Conservation (phyloP, 92 coral and sea anemone genomes). For the Muricea muricata region DNA sequence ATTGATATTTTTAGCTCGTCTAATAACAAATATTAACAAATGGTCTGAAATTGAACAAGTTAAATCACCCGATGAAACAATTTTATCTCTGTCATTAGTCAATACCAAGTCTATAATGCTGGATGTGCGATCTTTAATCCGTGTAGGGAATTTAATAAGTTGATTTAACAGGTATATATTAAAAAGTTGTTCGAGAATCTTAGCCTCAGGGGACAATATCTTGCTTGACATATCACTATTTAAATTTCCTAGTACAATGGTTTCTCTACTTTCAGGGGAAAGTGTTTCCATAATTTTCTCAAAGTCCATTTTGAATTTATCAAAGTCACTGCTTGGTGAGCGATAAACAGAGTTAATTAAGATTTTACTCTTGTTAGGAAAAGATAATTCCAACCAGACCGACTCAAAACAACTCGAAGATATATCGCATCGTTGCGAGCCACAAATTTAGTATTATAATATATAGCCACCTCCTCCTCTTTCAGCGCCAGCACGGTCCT, state of each 20-base stretch:
- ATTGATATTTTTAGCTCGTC: slow-evolving; percentile 4
- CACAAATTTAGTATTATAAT: slow-evolving; percentile 48
- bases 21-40: neutral
- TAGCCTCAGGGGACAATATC: too few relatives aligned
- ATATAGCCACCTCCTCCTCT: slow-evolving; percentile 67
- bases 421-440: slow-evolving; percentile 43
- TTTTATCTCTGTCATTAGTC: neutral
- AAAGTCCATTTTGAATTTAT: too few relatives aligned
- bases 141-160: slow-evolving; percentile 32
- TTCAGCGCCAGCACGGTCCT: slow-evolving; percentile 45
- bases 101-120: slow-evolving; percentile 11
- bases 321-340: slow-evolving; percentile 25
- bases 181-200: too few relatives aligned
- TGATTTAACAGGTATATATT: too few relatives aligned
- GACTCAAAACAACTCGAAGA: slow-evolving; percentile 32
- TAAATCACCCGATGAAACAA: neutral
- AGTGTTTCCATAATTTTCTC: too few relatives aligned
- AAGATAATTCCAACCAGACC: slow-evolving; percentile 52
- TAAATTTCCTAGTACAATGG: too few relatives aligned
- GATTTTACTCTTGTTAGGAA: too few relatives aligned
- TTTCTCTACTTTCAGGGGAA: too few relatives aligned
- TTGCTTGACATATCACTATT: too few relatives aligned
- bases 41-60: slow-evolving; percentile 23
- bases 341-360: too few relatives aligned
- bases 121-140: slow-evolving; percentile 26